Conservation (phyloP, 2,797 vertebrate genomes). For the Xenopus petersii region DNA sequence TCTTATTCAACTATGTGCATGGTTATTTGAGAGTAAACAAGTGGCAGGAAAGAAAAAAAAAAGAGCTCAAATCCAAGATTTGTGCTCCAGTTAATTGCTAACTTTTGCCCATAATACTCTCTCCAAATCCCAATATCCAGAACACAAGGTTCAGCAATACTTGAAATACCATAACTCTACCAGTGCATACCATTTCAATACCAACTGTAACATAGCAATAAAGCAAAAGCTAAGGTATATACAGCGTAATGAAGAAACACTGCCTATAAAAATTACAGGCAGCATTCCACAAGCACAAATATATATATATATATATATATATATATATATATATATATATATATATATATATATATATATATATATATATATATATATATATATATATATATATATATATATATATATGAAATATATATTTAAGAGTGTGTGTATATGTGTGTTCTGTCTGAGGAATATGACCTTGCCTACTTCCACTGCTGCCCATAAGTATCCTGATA, state of each 20-base stretch:
- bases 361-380: too few species aligned
- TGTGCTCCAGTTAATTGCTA: neutral
- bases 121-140: neutral
- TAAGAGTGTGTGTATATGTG: conserved; percentile 41
- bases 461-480: conserved; percentile 79
- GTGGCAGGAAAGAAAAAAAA: neutral
- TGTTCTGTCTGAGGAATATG: conserved; percentile 74
- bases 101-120: neutral
- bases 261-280: conserved; percentile 90
- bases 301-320: neutral
- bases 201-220: conserved; percentile 56
- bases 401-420: conserved; percentile 55
- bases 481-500: conserved; percentile 84
- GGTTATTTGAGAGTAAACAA: too few species aligned
- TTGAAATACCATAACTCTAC: conserved; percentile 10
- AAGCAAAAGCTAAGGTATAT: conserved; percentile 82
- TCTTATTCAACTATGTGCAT: too few species aligned
- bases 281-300: conserved; percentile 63
- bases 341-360: too few species aligned
- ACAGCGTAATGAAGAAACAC: conserved; percentile 80
- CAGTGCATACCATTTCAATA: conserved; percentile 16
- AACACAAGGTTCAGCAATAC: neutral
- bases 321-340: too few species aligned
- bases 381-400: too few species aligned
- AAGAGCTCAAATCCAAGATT: neutral